These are phyloP conservation scores for Ptychobarbus kaznakovi DNA, from an alignment of 2,797 vertebrate genomes.

Conservation along the genomic window DNA sequence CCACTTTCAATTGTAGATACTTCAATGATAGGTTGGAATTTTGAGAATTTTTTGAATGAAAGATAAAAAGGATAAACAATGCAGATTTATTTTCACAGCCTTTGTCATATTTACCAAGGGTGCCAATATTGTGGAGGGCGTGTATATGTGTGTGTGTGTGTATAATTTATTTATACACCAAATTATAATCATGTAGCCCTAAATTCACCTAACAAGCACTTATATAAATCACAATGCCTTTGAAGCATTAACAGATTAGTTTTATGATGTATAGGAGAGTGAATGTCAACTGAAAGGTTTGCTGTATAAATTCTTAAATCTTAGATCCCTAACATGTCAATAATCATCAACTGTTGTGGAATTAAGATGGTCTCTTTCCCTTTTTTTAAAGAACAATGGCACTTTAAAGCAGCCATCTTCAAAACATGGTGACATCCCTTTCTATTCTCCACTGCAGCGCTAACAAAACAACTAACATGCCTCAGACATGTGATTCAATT, in stretches of 20 bases:
- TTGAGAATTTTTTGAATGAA: too few relatives aligned
- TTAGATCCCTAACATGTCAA: slow-evolving; percentile 15
- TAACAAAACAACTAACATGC: slow-evolving; percentile 38
- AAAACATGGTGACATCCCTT: neutral
- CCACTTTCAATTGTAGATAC: too few relatives aligned
- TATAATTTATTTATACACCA: too few relatives aligned
- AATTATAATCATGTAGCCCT: neutral
- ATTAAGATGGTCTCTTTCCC: neutral
- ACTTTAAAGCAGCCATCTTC: neutral
- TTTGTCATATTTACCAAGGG: too few relatives aligned
- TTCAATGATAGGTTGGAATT: too few relatives aligned
- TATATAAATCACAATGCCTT: neutral
- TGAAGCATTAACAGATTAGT: slow-evolving; percentile 50
- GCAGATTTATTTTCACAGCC: too few relatives aligned
- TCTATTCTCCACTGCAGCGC: slow-evolving; percentile 7
- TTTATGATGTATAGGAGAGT: slow-evolving; percentile 66
- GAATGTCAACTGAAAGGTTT: slow-evolving; percentile 70
- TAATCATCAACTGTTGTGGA: neutral
- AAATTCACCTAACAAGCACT: neutral
- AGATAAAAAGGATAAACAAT: too few relatives aligned
- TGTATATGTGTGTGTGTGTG: too few relatives aligned
- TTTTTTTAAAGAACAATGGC: neutral
- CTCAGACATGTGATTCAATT: slow-evolving; percentile 40
- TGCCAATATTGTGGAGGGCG: too few relatives aligned
- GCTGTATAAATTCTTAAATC: slow-evolving; percentile 32